Percentiles rank a stretch among this genome's conserved stretches.
These are phyloP conservation scores for Aspidiotus destructor DNA, from an alignment of 2,888 invertebrate genomes.

Conservation along the genomic window DNA sequence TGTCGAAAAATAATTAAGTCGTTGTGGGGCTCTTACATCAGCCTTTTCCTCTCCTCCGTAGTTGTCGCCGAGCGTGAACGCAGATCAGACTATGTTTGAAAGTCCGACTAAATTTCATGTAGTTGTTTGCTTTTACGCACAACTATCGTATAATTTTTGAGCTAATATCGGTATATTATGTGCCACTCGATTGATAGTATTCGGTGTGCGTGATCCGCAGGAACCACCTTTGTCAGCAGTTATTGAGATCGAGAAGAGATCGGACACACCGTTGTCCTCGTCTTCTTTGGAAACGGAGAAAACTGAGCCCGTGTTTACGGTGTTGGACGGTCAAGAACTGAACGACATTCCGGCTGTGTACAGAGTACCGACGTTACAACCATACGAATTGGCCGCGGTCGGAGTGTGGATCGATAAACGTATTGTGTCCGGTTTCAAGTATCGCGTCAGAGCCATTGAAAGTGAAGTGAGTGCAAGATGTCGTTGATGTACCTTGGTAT, in stretches of 20 bases:
- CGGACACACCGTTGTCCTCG: background rate
- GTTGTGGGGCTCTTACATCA: too few species aligned
- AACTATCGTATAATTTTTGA: too few species aligned
- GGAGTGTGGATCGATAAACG: conserved; percentile 64
- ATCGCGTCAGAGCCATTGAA: conserved; percentile 57
- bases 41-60: too few species aligned
- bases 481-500: too few species aligned
- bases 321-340: conserved; percentile 50
- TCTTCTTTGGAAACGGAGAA: background rate
- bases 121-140: too few species aligned
- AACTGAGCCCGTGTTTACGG: conserved; percentile 6
- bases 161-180: background rate
- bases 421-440: conserved; percentile 63
- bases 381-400: conserved; percentile 57
- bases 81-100: too few species aligned
- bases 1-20: too few species aligned
- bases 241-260: too few species aligned
- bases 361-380: conserved; percentile 50
- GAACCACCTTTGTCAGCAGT: too few species aligned
- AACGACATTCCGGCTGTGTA: conserved; percentile 59
- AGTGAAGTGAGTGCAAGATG: conserved; percentile 41
- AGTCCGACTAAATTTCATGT: too few species aligned
- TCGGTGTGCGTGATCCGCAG: too few species aligned
- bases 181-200: background rate
- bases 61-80: too few species aligned